Percentiles rank a stretch among this genome's conserved stretches.
Conservation (phyloP, 2,888 invertebrate genomes). For the Chymomyza caudatula region DNA sequence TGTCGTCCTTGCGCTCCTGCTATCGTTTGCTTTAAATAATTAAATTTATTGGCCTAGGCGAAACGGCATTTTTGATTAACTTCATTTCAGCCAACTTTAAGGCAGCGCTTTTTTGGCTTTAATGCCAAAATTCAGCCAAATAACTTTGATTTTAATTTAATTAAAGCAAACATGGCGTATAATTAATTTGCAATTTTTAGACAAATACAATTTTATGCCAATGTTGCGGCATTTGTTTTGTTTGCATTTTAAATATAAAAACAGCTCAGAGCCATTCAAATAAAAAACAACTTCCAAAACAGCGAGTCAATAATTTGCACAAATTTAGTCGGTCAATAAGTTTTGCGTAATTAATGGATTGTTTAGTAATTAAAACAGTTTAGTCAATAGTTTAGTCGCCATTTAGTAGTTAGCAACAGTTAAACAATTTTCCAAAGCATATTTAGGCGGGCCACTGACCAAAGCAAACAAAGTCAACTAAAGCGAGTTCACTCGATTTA, state of each 20-base stretch:
- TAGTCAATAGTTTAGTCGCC: neutral
- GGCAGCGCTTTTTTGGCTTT: neutral
- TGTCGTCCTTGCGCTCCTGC: neutral
- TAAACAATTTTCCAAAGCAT: neutral
- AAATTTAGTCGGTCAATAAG: slow-evolving; percentile 11
- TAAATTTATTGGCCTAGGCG: slow-evolving; percentile 53
- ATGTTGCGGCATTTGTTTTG: neutral
- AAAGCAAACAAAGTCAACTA: neutral
- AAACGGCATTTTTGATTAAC: neutral
- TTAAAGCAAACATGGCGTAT: slow-evolving; percentile 54
- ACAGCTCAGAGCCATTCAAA: neutral
- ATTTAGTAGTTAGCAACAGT: slow-evolving; percentile 5
- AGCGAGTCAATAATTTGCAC: slow-evolving; percentile 11
- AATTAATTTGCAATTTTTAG: slow-evolving; percentile 59
- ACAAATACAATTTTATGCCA: too few species aligned
- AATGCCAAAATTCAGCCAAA: neutral
- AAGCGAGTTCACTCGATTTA: neutral
- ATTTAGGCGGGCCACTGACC: neutral
- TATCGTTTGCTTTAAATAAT: slow-evolving; percentile 58
- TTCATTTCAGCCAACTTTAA: neutral
- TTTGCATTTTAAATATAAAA: slow-evolving; percentile 12
- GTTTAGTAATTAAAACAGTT: neutral
- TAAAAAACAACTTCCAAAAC: neutral
- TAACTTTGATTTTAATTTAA: slow-evolving; percentile 28
- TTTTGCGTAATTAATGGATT: slow-evolving; percentile 22